phyloP scores from a whole-genome alignment of 2,113 vertebrate genomes.

The Pelecanoides urinatrix region DNA sequence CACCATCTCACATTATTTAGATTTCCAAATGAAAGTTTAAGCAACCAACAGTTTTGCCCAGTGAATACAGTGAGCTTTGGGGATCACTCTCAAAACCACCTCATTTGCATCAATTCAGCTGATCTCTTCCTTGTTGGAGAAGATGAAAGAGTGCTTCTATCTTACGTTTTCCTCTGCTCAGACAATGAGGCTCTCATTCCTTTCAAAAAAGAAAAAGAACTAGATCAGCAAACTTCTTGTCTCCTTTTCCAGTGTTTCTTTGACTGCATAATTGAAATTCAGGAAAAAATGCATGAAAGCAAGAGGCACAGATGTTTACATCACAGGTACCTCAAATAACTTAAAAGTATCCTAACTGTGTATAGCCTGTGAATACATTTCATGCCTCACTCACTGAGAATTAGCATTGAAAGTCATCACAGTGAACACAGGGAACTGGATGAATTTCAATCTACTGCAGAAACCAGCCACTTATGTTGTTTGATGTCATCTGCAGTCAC shows the following conservation, averaged over 20 bases:
- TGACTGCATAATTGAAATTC: conserved; percentile 57
- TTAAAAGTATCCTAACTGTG: conserved; percentile 53
- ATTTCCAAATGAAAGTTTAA: not conserved
- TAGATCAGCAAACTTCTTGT: conserved; percentile 12
- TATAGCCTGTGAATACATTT: conserved; percentile 64
- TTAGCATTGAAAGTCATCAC: conserved; percentile 68
- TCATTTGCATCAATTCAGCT: conserved; percentile 42
- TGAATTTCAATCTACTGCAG: conserved; percentile 66
- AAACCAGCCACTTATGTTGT: conserved; percentile 65
- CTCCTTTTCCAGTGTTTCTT: conserved; percentile 10
- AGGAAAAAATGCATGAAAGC: conserved; percentile 9
- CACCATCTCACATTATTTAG: not conserved
- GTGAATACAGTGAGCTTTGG: not conserved
- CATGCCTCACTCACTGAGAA: conserved; percentile 66
- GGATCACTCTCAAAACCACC: conserved; percentile 12
- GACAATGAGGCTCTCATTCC: conserved; percentile 6
- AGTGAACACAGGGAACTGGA: conserved; percentile 62
- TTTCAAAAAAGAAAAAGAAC: conserved; percentile 21
- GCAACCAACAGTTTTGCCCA: not conserved
- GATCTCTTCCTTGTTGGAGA: not conserved
- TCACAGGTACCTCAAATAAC: conserved; percentile 59
- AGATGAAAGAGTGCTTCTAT: conserved; percentile 43
- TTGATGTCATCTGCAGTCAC: conserved; percentile 70
- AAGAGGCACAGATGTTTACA: conserved; percentile 65
- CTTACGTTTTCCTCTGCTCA: not conserved